These are phyloP conservation scores for Ctenochaetus hawaiiensis DNA, from an alignment of 2,797 vertebrate genomes.

Conservation along the genomic window DNA sequence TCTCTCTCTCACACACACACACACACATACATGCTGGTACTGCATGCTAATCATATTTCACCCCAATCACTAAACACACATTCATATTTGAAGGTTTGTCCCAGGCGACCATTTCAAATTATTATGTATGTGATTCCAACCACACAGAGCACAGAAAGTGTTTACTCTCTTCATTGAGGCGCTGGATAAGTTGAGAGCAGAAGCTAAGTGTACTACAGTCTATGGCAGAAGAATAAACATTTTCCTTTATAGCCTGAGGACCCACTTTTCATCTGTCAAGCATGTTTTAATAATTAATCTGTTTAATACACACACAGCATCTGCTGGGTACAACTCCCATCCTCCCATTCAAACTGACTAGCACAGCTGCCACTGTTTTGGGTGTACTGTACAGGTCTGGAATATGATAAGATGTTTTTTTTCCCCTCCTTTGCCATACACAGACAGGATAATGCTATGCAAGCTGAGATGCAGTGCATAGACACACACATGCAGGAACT, in stretches of 20 bases:
- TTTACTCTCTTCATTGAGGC: constrained; percentile 84
- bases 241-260: constrained; percentile 87
- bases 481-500: constrained; percentile 51
- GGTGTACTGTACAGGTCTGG: constrained; percentile 78
- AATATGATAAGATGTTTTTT: constrained; percentile 76
- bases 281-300: constrained; percentile 91
- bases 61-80: constrained; percentile 74
- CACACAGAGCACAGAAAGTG: constrained; percentile 74
- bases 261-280: constrained; percentile 90
- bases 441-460: constrained; percentile 56
- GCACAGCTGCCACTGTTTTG: constrained; percentile 83
- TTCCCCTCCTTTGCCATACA: constrained; percentile 30
- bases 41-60: constrained; percentile 68
- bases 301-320: constrained; percentile 89
- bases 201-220: constrained; percentile 86
- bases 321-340: constrained; percentile 87
- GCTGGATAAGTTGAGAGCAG: constrained; percentile 82
- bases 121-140: constrained; percentile 79
- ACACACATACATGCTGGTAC: constrained; percentile 27
- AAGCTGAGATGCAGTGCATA: constrained; percentile 61
- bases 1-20: constrained; percentile 22
- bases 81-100: constrained; percentile 78
- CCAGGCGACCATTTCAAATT: constrained; percentile 77
- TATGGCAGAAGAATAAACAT: constrained; percentile 90
- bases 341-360: constrained; percentile 85